A percentile compares a stretch with the other conserved stretches of the same genome.
phyloP scores from a whole-genome alignment of 1,140 invertebrate genomes.

The Nephotettix cincticeps region DNA sequence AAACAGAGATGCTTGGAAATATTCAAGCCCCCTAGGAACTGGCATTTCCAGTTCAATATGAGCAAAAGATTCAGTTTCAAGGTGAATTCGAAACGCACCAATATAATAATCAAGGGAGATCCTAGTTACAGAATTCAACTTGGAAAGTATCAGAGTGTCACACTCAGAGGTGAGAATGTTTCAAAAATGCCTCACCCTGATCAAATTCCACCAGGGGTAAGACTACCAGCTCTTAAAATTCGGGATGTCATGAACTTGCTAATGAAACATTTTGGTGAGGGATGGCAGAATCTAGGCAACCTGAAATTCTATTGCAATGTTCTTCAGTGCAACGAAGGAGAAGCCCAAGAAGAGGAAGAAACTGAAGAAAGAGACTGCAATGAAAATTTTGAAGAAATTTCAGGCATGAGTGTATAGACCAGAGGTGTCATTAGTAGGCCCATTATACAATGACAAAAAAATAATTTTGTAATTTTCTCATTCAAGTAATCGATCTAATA shows the following conservation, averaged over 20 bases:
- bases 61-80: constrained; percentile 5
- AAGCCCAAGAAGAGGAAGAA: too few relatives aligned
- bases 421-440: too few relatives aligned
- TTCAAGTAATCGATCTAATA: neutral
- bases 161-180: too few relatives aligned
- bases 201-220: too few relatives aligned
- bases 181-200: too few relatives aligned
- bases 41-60: constrained; percentile 18
- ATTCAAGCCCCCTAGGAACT: constrained; percentile 9
- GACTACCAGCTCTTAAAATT: too few relatives aligned
- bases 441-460: too few relatives aligned
- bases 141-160: too few relatives aligned
- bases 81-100: neutral
- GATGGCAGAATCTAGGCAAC: neutral
- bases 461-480: too few relatives aligned
- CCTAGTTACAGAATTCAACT: too few relatives aligned
- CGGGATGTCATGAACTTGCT: neutral
- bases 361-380: neutral
- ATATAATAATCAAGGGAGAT: neutral
- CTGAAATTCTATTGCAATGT: too few relatives aligned
- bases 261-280: neutral
- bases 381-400: neutral
- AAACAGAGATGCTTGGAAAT: constrained; percentile 24
- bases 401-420: neutral
- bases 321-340: too few relatives aligned